Evolutionary conservation across 1,140 invertebrate genomes (phyloP), one percentile per base, ranked within the genome.

Genomic region (Campoletis sonorensis): DNA sequence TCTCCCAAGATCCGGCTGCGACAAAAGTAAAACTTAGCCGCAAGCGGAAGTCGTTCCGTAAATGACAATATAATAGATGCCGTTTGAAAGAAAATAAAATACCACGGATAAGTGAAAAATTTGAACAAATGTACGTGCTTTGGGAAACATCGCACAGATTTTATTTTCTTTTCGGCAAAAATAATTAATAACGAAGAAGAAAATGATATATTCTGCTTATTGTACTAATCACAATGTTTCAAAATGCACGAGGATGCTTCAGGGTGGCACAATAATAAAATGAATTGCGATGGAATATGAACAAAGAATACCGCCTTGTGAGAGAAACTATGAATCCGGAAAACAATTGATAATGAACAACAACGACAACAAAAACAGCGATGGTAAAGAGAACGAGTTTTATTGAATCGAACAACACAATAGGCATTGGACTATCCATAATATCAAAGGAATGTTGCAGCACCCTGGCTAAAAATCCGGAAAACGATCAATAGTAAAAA

Each of bases 1-100:
- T 45, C 8, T 27, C n/a, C 11, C 61, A 23, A 64, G 10, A 64
- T 64, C 23, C 21, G 61, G 51, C 3, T 54, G 23, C 21, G 61
- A 64, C 61, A 64, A 64, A 64, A 64, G 61, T 23, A 26, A 64
- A 64, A 13, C 7, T 64, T 15, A 27, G 13, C 23, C 67, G 26
- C 37, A 71, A 71, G 68, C 70, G 78, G 78, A 79, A 70, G 78
- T 79, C 78, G 26, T 79, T 79, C 72, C 11, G 45, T 72, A 79
- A 71, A 79, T 79, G 64, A 49, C 67, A 27, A 58, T 79, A 70
- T 79, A 79, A 79, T 79, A 49, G 78, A 16, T 13, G 23, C 51
- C 40, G 37, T n/a, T 26, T 79, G 11, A 26, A 40, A 37, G 45
- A 78, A 26, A 78, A 64, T 16, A 61, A 78, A 26, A 64, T 23